These are phyloP conservation scores for Phrynocephalus versicolor DNA, from an alignment of 2,113 vertebrate species.

Conservation along the genomic window DNA sequence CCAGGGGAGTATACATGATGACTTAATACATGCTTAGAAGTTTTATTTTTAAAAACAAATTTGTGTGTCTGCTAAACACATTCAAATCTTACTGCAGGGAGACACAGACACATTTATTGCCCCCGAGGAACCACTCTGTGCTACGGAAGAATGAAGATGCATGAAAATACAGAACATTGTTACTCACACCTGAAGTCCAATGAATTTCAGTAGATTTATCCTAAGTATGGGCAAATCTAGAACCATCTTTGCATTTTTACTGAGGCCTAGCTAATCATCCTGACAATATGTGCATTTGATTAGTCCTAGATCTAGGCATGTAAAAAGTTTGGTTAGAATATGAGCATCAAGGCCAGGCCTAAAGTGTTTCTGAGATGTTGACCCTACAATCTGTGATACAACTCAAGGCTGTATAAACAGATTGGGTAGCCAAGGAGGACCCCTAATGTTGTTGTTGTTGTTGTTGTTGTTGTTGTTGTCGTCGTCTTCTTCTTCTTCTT, in stretches of 20 bases:
- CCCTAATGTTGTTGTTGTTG: background rate
- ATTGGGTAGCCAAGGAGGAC: background rate
- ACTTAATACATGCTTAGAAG: background rate
- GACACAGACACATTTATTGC: background rate
- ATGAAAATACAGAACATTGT: background rate
- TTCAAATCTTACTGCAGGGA: background rate
- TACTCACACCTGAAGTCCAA: background rate
- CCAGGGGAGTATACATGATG: background rate
- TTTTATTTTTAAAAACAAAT: slow-evolving; percentile 9
- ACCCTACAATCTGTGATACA: too few species aligned
- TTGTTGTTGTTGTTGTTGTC: background rate
- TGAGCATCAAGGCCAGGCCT: background rate
- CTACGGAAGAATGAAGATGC: background rate
- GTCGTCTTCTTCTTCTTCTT: too few species aligned
- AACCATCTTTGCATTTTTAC: background rate
- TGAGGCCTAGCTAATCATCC: background rate
- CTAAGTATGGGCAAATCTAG: background rate
- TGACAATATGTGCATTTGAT: background rate
- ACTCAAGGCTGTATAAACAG: background rate
- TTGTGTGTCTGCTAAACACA: background rate
- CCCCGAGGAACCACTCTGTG: background rate
- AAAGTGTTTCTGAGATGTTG: background rate
- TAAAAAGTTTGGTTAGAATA: background rate
- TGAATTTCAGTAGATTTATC: background rate
- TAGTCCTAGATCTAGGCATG: background rate